A percentile compares a stretch with the other conserved stretches of the same genome.
These are phyloP conservation scores for Acanthoscelides obtectus DNA, from an alignment of 2,888 invertebrate genomes.

Conservation along the genomic window DNA sequence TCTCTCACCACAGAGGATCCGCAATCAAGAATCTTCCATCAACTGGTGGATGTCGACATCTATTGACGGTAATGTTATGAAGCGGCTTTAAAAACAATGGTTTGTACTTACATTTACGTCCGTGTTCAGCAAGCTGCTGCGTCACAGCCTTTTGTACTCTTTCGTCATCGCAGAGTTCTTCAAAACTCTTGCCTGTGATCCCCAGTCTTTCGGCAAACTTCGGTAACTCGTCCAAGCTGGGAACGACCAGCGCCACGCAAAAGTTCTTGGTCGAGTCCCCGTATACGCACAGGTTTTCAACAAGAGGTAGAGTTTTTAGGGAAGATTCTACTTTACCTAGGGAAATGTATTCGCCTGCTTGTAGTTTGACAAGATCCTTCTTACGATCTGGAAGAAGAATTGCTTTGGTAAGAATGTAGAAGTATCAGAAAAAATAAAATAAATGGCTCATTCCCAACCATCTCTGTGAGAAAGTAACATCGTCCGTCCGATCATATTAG, in stretches of 20 bases:
- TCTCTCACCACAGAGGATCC: no score
- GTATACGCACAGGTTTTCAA: conserved; percentile 96
- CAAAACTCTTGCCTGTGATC: conserved; percentile 54
- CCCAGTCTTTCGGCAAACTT: conserved; percentile 68
- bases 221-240: conserved; percentile 64
- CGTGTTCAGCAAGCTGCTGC: conserved; percentile 75
- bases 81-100: no score
- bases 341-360: conserved; percentile 96
- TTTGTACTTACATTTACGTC: conserved; percentile 67
- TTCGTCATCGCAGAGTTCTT: conserved; percentile 69
- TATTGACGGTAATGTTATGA: no score
- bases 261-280: conserved; percentile 81
- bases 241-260: conserved; percentile 87
- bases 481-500: no score
- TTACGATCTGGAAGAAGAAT: conserved; percentile 73
- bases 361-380: conserved; percentile 96
- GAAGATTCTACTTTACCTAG: conserved; percentile 94
- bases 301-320: conserved; percentile 85
- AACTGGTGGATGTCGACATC: no score
- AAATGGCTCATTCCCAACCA: no score
- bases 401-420: no score
- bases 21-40: no score
- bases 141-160: conserved; percentile 75
- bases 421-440: no score
- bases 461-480: no score